Conservation (phyloP, 2,888 invertebrate genomes). For the Sphaeridia pumilis region DNA sequence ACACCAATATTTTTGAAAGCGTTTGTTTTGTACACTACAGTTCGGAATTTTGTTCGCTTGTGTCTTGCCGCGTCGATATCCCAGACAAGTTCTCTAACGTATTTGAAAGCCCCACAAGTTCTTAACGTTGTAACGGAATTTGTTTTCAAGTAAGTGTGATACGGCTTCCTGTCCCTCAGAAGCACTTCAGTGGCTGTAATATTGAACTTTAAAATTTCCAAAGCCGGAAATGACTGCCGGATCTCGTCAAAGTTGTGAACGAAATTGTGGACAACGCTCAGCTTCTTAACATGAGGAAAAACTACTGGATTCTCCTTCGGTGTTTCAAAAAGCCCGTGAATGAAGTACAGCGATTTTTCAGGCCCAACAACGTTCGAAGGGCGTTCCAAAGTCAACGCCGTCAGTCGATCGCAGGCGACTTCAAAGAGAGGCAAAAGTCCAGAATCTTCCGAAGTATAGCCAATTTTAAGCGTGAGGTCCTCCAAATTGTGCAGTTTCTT, state of each 20-base stretch:
- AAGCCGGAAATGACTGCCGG: slow-evolving; percentile 5
- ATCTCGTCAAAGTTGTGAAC: slow-evolving; percentile 9
- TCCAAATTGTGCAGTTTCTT: neutral
- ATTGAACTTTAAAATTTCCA: neutral
- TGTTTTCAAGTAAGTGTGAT: slow-evolving; percentile 8
- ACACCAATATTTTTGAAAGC: slow-evolving; percentile 1
- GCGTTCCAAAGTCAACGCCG: neutral
- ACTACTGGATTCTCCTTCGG: neutral
- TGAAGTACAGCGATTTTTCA: slow-evolving; percentile 1
- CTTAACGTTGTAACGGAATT: neutral
- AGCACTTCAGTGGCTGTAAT: slow-evolving; percentile 6
- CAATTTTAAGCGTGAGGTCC: neutral
- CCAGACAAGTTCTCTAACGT: slow-evolving; percentile 2
- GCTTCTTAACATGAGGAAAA: slow-evolving; percentile 6
- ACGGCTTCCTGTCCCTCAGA: neutral
- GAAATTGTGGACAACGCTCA: slow-evolving; percentile 8
- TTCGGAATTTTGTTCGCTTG: neutral
- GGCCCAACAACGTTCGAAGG: neutral
- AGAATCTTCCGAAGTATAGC: neutral
- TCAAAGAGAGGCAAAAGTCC: neutral
- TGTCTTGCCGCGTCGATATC: slow-evolving; percentile 9
- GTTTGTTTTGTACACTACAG: slow-evolving; percentile 11
- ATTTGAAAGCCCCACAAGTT: neutral
- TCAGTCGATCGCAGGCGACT: neutral
- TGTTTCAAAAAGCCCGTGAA: slow-evolving; percentile 3